phyloP scores from a whole-genome alignment of 2,888 invertebrate species.

The Ganaspis brasiliensis region DNA sequence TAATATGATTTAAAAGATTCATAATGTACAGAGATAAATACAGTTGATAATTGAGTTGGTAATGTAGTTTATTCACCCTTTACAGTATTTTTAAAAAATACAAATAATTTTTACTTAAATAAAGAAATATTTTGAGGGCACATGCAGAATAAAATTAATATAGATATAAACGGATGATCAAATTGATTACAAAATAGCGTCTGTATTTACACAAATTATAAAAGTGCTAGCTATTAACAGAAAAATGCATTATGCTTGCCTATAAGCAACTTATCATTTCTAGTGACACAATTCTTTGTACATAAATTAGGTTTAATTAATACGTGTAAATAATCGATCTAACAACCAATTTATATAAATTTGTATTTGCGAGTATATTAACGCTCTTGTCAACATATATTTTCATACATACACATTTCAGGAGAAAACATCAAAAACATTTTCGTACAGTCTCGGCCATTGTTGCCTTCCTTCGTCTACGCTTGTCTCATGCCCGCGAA shows the following conservation, averaged over 20 bases:
- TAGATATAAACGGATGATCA: background rate
- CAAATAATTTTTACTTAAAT: background rate
- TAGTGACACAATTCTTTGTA: conserved; percentile 59
- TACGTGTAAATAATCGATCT: background rate
- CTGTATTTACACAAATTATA: conserved; percentile 19
- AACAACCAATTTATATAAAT: background rate
- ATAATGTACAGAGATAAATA: background rate
- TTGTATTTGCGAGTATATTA: background rate
- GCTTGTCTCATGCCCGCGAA: too few species aligned
- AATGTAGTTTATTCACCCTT: background rate
- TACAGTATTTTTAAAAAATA: background rate
- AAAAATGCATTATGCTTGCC: conserved; percentile 70
- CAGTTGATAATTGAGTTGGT: background rate
- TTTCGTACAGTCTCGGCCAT: too few species aligned
- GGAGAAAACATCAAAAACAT: too few species aligned
- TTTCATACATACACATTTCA: too few species aligned
- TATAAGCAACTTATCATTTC: conserved; percentile 69
- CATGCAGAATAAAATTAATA: background rate
- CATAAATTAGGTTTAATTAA: conserved; percentile 18
- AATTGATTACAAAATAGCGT: background rate
- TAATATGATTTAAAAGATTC: background rate
- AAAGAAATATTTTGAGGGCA: background rate
- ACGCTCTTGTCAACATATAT: too few species aligned
- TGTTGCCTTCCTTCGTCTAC: too few species aligned
- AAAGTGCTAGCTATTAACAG: conserved; percentile 20